phyloP scores from a whole-genome alignment of 1,140 invertebrate species.

The Mesaphorura yosii region DNA sequence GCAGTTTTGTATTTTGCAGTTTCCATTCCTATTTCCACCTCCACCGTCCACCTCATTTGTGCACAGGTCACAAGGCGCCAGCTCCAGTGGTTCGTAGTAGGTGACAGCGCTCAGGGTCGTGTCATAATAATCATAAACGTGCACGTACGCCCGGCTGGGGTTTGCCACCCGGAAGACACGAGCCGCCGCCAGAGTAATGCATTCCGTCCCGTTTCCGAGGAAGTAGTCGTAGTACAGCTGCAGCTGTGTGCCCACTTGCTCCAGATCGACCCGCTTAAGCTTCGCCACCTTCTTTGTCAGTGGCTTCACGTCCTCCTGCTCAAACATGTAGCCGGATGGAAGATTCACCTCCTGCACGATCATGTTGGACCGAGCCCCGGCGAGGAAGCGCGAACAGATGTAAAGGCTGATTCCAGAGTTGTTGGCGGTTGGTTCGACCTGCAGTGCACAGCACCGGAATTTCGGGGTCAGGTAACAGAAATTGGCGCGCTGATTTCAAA shows the following conservation, averaged over 20 bases:
- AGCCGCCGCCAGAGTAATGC: conserved; percentile 53
- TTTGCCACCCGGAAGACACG: conserved; percentile 70
- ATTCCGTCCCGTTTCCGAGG: background rate
- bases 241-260: conserved; percentile 53
- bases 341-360: conserved; percentile 73
- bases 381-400: background rate
- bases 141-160: conserved; percentile 68
- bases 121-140: conserved; percentile 85
- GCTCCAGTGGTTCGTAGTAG: conserved; percentile 10
- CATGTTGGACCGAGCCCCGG: conserved; percentile 61
- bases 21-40: no score
- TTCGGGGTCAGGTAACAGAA: no score
- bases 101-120: conserved; percentile 48
- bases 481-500: background rate
- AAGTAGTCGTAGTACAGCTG: conserved; percentile 68
- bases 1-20: no score
- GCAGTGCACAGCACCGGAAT: background rate
- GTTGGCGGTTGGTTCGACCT: no score
- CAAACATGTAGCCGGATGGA: conserved; percentile 71
- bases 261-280: conserved; percentile 10
- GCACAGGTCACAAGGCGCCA: conserved; percentile 18
- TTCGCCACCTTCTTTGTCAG: background rate
- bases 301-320: conserved; percentile 34
- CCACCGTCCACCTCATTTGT: no score
- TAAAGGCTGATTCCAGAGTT: no score